phyloP scores from a whole-genome alignment of 2,113 vertebrate species.

The Aspidoscelis tigris region DNA sequence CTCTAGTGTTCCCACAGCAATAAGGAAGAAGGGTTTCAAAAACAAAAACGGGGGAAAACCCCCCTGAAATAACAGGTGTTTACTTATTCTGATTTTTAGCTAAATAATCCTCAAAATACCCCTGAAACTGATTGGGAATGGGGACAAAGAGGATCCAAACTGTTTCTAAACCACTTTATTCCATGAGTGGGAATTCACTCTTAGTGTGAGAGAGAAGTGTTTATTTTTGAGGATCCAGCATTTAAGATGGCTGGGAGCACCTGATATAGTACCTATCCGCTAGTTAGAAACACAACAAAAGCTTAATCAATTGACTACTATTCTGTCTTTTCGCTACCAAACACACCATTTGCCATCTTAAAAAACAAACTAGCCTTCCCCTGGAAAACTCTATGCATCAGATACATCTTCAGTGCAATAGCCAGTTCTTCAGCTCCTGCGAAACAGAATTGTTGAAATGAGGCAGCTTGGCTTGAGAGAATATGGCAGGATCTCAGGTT shows the following conservation, averaged over 20 bases:
- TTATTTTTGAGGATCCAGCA: background rate
- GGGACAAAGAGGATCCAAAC: too few species aligned
- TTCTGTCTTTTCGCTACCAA: background rate
- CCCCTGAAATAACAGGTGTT: too few species aligned
- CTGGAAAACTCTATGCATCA: background rate
- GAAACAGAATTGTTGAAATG: background rate
- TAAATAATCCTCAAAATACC: too few species aligned
- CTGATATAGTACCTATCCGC: too few species aligned
- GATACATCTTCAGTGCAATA: background rate
- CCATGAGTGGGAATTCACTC: too few species aligned
- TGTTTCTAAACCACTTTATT: too few species aligned
- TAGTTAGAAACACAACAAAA: background rate
- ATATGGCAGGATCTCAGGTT: conserved; percentile 5
- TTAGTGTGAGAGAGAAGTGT: background rate
- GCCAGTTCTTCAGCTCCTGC: background rate
- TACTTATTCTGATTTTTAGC: too few species aligned
- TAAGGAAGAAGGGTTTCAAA: too few species aligned
- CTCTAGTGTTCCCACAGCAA: too few species aligned
- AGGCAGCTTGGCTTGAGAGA: background rate
- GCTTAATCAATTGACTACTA: background rate
- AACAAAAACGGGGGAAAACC: too few species aligned
- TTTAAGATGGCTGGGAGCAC: background rate
- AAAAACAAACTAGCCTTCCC: background rate
- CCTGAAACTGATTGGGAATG: too few species aligned
- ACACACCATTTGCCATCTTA: conserved; percentile 11